Conservation (phyloP, 2,113 vertebrate genomes). For the Proterorhinus semilunaris region DNA sequence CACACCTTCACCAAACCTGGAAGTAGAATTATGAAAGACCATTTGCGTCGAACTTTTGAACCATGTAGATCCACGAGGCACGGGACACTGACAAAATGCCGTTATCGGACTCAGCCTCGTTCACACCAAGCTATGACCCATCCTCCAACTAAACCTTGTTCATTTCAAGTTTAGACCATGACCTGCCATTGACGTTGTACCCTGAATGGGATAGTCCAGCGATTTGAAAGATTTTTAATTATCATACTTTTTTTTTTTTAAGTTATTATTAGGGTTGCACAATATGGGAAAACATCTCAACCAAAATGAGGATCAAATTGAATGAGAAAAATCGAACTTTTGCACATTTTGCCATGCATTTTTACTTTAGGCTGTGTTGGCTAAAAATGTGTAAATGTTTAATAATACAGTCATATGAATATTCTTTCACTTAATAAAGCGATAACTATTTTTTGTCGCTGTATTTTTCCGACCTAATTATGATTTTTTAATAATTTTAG, state of each 20-base stretch:
- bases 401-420: no score
- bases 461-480: no score
- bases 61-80: constrained; percentile 20
- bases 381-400: no score
- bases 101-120: constrained; percentile 13
- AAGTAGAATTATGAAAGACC: constrained; percentile 24
- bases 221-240: neutral
- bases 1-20: constrained; percentile 27
- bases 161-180: constrained; percentile 45
- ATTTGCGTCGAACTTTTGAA: constrained; percentile 33
- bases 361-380: no score
- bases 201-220: constrained; percentile 13
- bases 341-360: no score
- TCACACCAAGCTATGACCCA: constrained; percentile 14
- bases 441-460: no score
- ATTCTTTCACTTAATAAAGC: no score
- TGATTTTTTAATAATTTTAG: no score
- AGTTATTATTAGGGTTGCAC: no score
- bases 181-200: constrained; percentile 24
- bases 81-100: constrained; percentile 33
- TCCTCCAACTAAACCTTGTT: constrained; percentile 48
- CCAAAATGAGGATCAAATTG: no score
- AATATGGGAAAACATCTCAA: no score
- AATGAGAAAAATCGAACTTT: no score
- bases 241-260: neutral